Percentiles rank a stretch among this genome's conserved stretches.
Conservation (phyloP, 2,888 invertebrate species). For the Melolontha melolontha region DNA sequence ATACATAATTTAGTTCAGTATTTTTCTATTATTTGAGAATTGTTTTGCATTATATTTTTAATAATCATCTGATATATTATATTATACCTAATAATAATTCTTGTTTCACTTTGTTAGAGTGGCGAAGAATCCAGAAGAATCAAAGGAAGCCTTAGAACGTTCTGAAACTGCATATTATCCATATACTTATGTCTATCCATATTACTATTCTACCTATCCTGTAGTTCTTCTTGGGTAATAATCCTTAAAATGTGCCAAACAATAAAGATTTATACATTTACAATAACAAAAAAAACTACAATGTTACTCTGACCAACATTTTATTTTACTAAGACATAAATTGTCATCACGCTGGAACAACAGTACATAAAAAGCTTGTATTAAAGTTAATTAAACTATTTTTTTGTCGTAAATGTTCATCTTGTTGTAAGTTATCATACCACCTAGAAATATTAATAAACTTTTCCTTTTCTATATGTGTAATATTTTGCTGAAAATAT, state of each 20-base stretch:
- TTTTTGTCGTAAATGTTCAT: constrained; percentile 71
- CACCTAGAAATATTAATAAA: constrained; percentile 79
- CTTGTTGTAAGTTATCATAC: constrained; percentile 82
- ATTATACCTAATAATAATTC: no score
- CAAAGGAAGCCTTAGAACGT: constrained; percentile 47
- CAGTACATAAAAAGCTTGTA: constrained; percentile 59
- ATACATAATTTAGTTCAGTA: no score
- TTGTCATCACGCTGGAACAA: constrained; percentile 56
- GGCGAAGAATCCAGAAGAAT: constrained; percentile 19
- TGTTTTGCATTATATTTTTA: no score
- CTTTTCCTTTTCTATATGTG: constrained; percentile 75
- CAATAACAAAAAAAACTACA: no score
- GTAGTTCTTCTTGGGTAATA: constrained; percentile 46
- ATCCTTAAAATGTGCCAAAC: neutral
- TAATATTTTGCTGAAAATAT: constrained; percentile 72
- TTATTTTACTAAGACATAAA: constrained; percentile 40
- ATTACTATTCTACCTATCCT: constrained; percentile 44
- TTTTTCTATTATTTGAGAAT: no score
- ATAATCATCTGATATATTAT: no score
- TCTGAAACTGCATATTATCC: constrained; percentile 49
- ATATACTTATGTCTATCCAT: constrained; percentile 45
- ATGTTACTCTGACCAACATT: constrained; percentile 22
- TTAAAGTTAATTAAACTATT: constrained; percentile 67
- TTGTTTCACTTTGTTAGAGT: constrained; percentile 11
- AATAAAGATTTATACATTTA: neutral